Evolutionary conservation across 2,797 vertebrate species (phyloP), one percentile per base, ranked within the genome.

Genomic region (Calcarius lapponicus): DNA sequence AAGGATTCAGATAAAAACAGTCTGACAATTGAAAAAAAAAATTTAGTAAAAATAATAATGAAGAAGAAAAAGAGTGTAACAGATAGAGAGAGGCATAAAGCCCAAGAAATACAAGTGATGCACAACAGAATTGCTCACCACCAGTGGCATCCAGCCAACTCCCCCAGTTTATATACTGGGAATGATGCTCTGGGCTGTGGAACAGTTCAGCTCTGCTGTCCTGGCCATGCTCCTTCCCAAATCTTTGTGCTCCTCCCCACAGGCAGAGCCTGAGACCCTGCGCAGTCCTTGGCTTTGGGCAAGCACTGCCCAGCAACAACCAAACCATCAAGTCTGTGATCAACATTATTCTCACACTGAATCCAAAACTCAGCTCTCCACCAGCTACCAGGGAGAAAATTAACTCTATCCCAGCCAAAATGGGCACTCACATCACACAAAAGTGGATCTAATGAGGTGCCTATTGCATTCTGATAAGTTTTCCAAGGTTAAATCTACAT

Each of bases 101-200:
- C 8, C 18, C 38, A 53, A 60, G 38, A 53, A 58, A 58, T 7
- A 20, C 8, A 28, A 71, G 51, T 31, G 13, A 20, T 32, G 5
- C 2, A 22, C 45, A 28, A 7, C 10, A 7, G 25, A 58, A 11
- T 18, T 70, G 18, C 34, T 51, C 38, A 47, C 4, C 45, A 31
- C 25, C 13, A 40, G 17, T 14, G 24, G 18, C 13, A 10, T 2
- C 7, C 26, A 51, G 31, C 2, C 47, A 40, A 0, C 1, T 53
- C 9, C 22, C 6, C 9, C n/a, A 15, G 51, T 65, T 78, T 28
- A 11, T 53, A 5, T 12, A 4, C 18, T 36, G 34, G 21, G 2
- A 4, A 7, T 40, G 28, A 10, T 15, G 6, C 17, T 32, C 28
- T 32, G 7, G 20, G 45, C 1, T 32, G 10, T 48, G 26, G 16